Percentiles rank a stretch among this genome's conserved stretches.
Evolutionary conservation across 2,888 invertebrate genomes (phyloP).

Genomic region (Synanthedon myopaeformis): DNA sequence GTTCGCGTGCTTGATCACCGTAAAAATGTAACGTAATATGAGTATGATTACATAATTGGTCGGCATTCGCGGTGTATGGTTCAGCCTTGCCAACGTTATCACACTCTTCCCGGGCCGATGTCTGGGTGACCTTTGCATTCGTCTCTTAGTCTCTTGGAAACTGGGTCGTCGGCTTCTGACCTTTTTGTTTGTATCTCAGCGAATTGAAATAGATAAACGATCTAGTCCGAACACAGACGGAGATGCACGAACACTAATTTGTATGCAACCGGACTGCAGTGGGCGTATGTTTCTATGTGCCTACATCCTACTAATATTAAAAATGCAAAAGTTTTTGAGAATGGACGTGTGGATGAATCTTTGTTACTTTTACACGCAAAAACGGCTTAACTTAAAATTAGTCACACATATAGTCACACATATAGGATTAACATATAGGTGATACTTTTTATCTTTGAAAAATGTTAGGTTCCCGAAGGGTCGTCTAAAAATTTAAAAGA

Average conservation of each 20-base stretch:
- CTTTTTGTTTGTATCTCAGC: conserved; percentile 57
- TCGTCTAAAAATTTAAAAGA: too few relatives aligned
- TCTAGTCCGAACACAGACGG: conserved; percentile 33
- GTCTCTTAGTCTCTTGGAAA: conserved; percentile 42
- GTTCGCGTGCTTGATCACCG: conserved; percentile 16
- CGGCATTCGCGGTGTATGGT: conserved; percentile 28
- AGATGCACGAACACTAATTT: conserved; percentile 39
- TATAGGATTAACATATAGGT: too few relatives aligned
- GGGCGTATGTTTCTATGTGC: too few relatives aligned
- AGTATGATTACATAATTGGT: conserved; percentile 32
- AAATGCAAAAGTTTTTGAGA: too few relatives aligned
- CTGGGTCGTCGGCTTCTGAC: conserved; percentile 64
- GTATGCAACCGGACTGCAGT: conserved; percentile 27
- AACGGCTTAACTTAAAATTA: too few relatives aligned
- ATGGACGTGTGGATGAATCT: too few relatives aligned
- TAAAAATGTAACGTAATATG: conserved; percentile 15
- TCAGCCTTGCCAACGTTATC: conserved; percentile 57
- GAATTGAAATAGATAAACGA: conserved; percentile 46
- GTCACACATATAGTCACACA: too few relatives aligned
- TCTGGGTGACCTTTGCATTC: conserved; percentile 56
- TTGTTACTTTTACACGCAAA: too few relatives aligned
- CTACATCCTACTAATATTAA: too few relatives aligned
- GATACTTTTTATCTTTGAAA: too few relatives aligned
- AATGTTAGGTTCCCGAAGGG: too few relatives aligned
- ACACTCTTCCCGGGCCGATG: conserved; percentile 54